Evolutionary conservation across 2,797 vertebrate genomes (phyloP), one percentile per base, ranked within the genome.

Genomic region (Simalia tracyae): DNA sequence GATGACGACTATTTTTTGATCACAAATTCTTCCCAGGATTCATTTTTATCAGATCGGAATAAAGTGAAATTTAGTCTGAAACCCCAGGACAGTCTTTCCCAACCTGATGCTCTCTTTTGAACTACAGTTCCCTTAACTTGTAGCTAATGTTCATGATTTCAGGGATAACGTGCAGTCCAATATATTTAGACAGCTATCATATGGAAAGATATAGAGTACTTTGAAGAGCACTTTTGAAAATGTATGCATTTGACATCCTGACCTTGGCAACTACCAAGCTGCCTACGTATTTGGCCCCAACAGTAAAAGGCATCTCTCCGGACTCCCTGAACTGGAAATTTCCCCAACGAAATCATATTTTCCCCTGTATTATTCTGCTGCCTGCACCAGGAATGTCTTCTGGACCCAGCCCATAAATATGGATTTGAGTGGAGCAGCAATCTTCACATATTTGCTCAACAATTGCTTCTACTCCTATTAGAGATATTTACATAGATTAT

Each of bases 1-100:
- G 96, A 97, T 96, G 96, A 97, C 56, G 96, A 97, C 50, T 86
- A 22, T 22, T 46, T n/a, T 19, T 95, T 96, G 96, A 96, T 94
- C 96, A 94, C 88, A 90, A 95, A 96, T 95, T 95, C 95, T 96
- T 94, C 95, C 91, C 91, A 93, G 94, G 94, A 94, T 94, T 95
- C 94, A 93, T 90, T 93, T 9, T 1, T 94, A 95, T 50, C 95
- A 91, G 95, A 88, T 89, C 92, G 85, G 89, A 92, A 94, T 87
- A 87, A 94, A 94, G 92, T 92, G 93, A 93, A 85, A 95, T 95
- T 96, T 95, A 87, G 90, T 93, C 93, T 85, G 64, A 26, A 92
- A 86, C 72, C 72, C 72, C 36, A 81, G 36, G 36, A 81, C 42
- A 81, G 76, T 81, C 76, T 81, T 46, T 36, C 76, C 42, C 76